Evolutionary conservation across 1,140 invertebrate species (phyloP).

Genomic region (Drosophila biarmipes): DNA sequence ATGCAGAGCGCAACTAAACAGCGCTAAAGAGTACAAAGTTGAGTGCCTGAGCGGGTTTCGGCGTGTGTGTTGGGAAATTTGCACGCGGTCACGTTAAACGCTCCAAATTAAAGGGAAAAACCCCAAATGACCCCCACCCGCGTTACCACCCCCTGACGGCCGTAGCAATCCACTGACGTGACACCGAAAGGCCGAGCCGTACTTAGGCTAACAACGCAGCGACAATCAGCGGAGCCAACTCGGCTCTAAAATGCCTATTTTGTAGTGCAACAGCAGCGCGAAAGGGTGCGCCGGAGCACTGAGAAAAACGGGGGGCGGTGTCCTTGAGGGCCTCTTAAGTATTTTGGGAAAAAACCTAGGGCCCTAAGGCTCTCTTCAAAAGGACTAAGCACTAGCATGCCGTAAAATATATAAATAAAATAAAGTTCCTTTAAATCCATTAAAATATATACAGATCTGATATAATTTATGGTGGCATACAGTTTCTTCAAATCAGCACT

Average conservation of each 20-base stretch:
- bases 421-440: no score
- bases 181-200: constrained; percentile 74
- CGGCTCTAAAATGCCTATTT: constrained; percentile 62
- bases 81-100: constrained; percentile 71
- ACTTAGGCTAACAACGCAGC: constrained; percentile 66
- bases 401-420: no score
- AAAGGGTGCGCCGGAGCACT: constrained; percentile 5
- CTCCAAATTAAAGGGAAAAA: constrained; percentile 57
- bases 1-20: constrained; percentile 75
- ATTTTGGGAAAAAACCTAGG: no score
- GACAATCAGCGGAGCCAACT: constrained; percentile 30
- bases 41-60: constrained; percentile 11
- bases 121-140: neutral
- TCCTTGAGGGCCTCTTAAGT: neutral
- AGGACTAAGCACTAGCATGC: no score
- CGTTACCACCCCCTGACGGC: constrained; percentile 7
- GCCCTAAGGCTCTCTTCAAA: neutral
- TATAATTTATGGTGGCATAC: no score
- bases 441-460: no score
- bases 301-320: neutral
- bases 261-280: constrained; percentile 43
- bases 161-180: constrained; percentile 63
- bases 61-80: constrained; percentile 40
- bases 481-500: no score
- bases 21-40: constrained; percentile 78